A percentile compares a stretch with the other conserved stretches of the same genome.
phyloP scores from a whole-genome alignment of 2,888 invertebrate genomes.

The Agrotis exclamationis region DNA sequence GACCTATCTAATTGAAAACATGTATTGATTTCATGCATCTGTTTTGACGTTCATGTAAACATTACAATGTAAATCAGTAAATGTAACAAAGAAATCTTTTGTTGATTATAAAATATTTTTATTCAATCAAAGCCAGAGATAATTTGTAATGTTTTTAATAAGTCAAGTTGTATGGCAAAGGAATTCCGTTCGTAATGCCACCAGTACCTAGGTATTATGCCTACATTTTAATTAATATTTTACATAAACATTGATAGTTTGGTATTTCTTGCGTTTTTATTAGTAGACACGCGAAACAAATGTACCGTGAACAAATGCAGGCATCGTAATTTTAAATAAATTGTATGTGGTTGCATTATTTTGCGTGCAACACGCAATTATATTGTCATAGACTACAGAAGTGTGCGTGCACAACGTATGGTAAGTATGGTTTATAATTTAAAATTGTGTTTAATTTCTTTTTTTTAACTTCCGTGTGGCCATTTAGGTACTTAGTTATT shows the following conservation, averaged over 20 bases:
- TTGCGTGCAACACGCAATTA: slow-evolving; percentile 57
- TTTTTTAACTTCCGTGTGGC: slow-evolving; percentile 41
- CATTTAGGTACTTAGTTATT: neutral
- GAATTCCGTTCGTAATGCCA: slow-evolving; percentile 47
- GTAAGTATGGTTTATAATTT: slow-evolving; percentile 22
- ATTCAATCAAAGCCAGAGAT: neutral
- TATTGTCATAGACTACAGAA: slow-evolving; percentile 32
- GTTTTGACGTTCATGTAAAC: slow-evolving; percentile 7
- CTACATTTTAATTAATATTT: slow-evolving; percentile 34
- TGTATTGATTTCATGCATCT: neutral
- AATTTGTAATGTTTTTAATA: slow-evolving; percentile 9
- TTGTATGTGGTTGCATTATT: slow-evolving; percentile 58
- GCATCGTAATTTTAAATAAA: slow-evolving; percentile 59
- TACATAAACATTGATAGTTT: slow-evolving; percentile 35
- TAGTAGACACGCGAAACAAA: slow-evolving; percentile 47
- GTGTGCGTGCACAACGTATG: slow-evolving; percentile 12
- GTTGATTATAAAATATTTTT: neutral
- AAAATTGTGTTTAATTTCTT: slow-evolving; percentile 14
- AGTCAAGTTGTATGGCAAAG: slow-evolving; percentile 34
- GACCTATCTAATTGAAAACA: too few species aligned
- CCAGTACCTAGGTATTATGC: slow-evolving; percentile 24
- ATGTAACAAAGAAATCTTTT: too few species aligned
- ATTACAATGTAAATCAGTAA: neutral
- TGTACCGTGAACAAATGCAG: slow-evolving; percentile 48
- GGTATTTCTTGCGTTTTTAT: slow-evolving; percentile 50